phyloP scores from a whole-genome alignment of 2,113 vertebrate genomes.

The Ceratotherium simum region DNA sequence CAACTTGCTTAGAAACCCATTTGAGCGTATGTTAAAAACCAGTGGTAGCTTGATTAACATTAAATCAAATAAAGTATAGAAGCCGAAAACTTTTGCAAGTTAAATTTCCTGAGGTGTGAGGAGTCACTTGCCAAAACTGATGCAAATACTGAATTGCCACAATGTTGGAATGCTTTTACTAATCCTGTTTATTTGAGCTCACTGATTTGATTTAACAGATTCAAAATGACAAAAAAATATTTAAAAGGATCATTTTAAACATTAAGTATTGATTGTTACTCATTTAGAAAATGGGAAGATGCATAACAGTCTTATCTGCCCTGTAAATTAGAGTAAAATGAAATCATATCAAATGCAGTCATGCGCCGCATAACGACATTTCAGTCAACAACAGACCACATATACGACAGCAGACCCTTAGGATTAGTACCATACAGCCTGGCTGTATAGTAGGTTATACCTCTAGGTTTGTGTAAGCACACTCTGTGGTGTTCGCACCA shows the following conservation, averaged over 20 bases:
- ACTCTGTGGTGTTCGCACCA: too few relatives aligned
- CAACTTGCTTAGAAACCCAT: conserved; percentile 53
- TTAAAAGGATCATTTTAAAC: conserved; percentile 52
- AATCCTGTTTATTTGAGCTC: conserved; percentile 56
- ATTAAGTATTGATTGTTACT: conserved; percentile 67
- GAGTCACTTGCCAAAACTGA: conserved; percentile 41
- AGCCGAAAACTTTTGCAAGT: conserved; percentile 55
- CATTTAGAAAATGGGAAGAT: conserved; percentile 58
- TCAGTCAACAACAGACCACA: too few relatives aligned
- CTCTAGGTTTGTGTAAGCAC: too few relatives aligned
- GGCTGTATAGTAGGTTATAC: too few relatives aligned
- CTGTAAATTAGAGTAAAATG: conserved; percentile 32
- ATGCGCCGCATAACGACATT: too few relatives aligned
- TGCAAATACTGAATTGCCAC: conserved; percentile 37
- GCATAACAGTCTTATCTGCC: background rate
- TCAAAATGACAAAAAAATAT: conserved; percentile 1
- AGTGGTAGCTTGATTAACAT: background rate
- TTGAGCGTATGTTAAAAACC: conserved; percentile 37
- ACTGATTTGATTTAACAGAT: conserved; percentile 46
- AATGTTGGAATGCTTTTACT: conserved; percentile 58
- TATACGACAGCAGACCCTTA: too few relatives aligned
- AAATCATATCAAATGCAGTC: background rate
- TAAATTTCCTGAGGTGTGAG: conserved; percentile 55
- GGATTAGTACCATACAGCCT: too few relatives aligned
- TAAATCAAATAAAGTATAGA: conserved; percentile 6